Evolutionary conservation across 2,888 invertebrate species (phyloP).

Genomic region (Anorthoa munda): DNA sequence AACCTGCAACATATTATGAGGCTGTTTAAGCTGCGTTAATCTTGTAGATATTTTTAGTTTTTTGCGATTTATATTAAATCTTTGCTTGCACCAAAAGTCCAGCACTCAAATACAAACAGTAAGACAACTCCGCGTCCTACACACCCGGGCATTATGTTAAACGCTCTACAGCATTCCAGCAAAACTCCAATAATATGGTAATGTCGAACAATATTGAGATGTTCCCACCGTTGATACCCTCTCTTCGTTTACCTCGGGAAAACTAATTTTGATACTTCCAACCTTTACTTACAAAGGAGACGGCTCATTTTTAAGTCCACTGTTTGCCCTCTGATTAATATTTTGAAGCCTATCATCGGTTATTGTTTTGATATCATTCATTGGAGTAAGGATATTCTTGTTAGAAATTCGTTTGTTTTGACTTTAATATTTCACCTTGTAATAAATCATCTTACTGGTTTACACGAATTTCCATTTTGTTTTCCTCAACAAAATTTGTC

Average conservation of each 20-base stretch:
- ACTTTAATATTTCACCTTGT: background rate
- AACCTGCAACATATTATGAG: too few relatives aligned
- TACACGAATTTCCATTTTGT: too few relatives aligned
- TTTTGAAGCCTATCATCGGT: slow-evolving; percentile 29
- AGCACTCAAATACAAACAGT: background rate
- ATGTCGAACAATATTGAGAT: slow-evolving; percentile 58
- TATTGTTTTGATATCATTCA: slow-evolving; percentile 31
- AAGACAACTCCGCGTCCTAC: background rate
- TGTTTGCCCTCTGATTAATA: slow-evolving; percentile 50
- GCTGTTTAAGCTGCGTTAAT: too few relatives aligned
- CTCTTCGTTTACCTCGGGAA: slow-evolving; percentile 8
- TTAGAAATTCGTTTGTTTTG: slow-evolving; percentile 3
- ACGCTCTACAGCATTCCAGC: slow-evolving; percentile 11
- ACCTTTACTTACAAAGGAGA: slow-evolving; percentile 52
- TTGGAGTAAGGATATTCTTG: background rate
- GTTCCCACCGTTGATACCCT: slow-evolving; percentile 23
- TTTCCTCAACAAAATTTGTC: background rate
- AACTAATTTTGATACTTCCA: slow-evolving; percentile 61
- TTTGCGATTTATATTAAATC: too few relatives aligned
- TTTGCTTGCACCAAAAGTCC: too few relatives aligned
- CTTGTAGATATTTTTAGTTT: too few relatives aligned
- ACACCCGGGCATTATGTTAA: slow-evolving; percentile 26
- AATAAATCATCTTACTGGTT: background rate
- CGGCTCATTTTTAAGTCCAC: slow-evolving; percentile 29
- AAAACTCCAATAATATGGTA: slow-evolving; percentile 64